These are phyloP conservation scores for Sweltsa coloradensis DNA, from an alignment of 1,140 invertebrate species.

Conservation along the genomic window DNA sequence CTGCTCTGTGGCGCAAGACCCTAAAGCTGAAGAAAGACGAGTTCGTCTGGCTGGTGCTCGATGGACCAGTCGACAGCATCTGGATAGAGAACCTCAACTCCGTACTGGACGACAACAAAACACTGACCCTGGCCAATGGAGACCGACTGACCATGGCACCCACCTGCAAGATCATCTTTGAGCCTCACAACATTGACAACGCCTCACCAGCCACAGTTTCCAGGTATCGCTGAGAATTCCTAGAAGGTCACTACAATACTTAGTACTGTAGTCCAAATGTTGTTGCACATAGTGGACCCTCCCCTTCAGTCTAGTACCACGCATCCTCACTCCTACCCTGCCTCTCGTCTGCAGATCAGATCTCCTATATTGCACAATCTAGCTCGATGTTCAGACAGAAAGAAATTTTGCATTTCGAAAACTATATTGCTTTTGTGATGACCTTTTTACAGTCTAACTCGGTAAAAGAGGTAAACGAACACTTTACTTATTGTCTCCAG, in stretches of 20 bases:
- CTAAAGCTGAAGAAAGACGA: constrained; percentile 78
- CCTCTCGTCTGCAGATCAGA: background rate
- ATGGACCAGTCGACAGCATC: constrained; percentile 91
- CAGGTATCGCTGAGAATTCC: constrained; percentile 78
- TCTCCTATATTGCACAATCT: constrained; percentile 11
- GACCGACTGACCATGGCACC: constrained; percentile 86
- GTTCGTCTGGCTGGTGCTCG: constrained; percentile 83
- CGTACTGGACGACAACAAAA: constrained; percentile 91
- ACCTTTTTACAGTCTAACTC: no score
- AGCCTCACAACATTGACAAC: constrained; percentile 94
- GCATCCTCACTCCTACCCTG: background rate
- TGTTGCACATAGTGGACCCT: no score
- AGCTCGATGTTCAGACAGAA: no score
- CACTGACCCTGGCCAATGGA: constrained; percentile 84
- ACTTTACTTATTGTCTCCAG: no score
- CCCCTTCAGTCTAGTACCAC: no score
- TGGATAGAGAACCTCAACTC: constrained; percentile 98
- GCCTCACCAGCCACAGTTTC: constrained; percentile 93
- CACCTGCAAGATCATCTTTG: constrained; percentile 90
- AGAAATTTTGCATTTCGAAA: no score
- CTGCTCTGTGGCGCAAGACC: constrained; percentile 89
- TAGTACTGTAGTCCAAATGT: background rate
- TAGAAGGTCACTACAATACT: background rate
- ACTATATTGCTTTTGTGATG: no score
- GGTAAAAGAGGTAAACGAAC: no score